phyloP scores from a whole-genome alignment of 2,888 invertebrate species.

The Crossocerus cetratus region DNA sequence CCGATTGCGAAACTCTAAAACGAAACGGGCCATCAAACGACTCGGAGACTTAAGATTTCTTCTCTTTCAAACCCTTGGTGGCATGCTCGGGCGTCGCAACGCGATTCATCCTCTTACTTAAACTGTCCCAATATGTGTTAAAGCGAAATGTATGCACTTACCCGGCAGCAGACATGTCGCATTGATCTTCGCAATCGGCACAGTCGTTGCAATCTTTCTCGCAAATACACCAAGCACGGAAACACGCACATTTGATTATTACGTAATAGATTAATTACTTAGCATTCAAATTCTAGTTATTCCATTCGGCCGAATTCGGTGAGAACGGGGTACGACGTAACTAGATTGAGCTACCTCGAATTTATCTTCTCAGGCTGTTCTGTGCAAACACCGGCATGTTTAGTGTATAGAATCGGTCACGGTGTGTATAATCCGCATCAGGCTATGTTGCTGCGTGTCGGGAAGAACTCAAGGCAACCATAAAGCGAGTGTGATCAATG shows the following conservation, averaged over 20 bases:
- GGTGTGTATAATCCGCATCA: constrained; percentile 18
- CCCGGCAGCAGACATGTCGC: constrained; percentile 35
- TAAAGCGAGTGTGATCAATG: constrained; percentile 38
- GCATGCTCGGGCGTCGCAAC: constrained; percentile 11
- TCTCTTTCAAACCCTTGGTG: constrained; percentile 23
- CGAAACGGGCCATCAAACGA: constrained; percentile 56
- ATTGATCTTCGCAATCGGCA: constrained; percentile 22
- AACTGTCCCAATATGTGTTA: constrained; percentile 21
- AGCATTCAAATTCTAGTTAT: constrained; percentile 21
- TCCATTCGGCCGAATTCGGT: constrained; percentile 12
- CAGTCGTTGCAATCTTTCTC: constrained; percentile 30
- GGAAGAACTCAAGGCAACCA: constrained; percentile 42
- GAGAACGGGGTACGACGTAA: constrained; percentile 24
- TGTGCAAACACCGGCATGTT: constrained; percentile 23
- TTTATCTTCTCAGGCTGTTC: constrained; percentile 19
- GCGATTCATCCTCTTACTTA: constrained; percentile 15
- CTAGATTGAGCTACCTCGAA: constrained; percentile 28
- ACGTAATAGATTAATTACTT: constrained; percentile 19
- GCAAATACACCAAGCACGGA: constrained; percentile 43
- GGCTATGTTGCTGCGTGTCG: constrained; percentile 38
- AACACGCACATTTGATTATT: constrained; percentile 37
- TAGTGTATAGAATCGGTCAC: constrained; percentile 22
- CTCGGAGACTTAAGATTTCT: constrained; percentile 34
- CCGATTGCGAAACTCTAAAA: constrained; percentile 27
- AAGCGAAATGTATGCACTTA: constrained; percentile 37